Conservation (phyloP, 2,797 vertebrate genomes). For the Pipistrellus pygmaeus region DNA sequence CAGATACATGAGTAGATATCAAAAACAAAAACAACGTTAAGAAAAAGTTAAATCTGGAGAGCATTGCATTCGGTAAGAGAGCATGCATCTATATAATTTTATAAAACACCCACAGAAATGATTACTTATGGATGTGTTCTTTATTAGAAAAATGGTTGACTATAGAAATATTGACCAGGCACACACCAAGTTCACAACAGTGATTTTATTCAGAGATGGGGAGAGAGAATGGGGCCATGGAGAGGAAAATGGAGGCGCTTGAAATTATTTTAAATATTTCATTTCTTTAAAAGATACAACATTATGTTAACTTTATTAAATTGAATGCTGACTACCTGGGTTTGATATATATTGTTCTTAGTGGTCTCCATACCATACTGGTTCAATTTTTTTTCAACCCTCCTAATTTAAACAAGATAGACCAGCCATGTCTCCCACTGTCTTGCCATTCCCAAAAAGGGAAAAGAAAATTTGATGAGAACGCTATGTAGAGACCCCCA, state of each 20-base stretch:
- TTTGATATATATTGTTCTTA: background rate
- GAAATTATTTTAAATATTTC: constrained; percentile 45
- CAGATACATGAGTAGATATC: background rate
- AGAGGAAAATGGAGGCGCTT: background rate
- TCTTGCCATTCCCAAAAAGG: background rate
- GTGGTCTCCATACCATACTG: background rate
- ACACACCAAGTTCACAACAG: background rate
- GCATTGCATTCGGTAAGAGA: background rate
- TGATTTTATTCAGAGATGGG: background rate
- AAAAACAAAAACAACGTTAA: background rate
- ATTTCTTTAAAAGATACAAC: background rate
- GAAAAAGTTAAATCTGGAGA: background rate
- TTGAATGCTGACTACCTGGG: background rate
- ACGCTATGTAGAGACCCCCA: background rate
- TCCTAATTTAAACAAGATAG: constrained; percentile 31
- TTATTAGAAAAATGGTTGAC: background rate
- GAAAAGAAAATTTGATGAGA: background rate
- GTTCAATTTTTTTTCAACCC: background rate
- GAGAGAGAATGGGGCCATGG: background rate
- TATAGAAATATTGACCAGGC: background rate
- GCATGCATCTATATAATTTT: background rate
- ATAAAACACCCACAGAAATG: background rate
- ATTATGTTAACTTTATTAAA: constrained; percentile 5
- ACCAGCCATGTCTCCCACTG: background rate
- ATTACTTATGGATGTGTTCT: background rate